Evolutionary conservation across 2,797 vertebrate genomes (phyloP), one percentile per base, ranked within the genome.

Genomic region (Lates japonicus): DNA sequence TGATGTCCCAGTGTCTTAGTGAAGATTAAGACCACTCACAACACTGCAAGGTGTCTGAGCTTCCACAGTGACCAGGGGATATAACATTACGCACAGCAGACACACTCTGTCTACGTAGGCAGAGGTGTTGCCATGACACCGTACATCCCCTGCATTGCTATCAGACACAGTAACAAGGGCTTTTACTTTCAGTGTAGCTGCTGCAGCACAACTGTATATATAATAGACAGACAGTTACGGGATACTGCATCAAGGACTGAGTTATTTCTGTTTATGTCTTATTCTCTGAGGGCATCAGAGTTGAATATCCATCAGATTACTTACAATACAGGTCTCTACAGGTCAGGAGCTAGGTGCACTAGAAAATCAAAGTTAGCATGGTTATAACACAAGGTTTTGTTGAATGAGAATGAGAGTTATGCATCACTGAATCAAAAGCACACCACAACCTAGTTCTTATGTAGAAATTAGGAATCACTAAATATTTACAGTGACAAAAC

Each of bases 21-120:
- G 60, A 92, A 89, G 90, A 93, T 92, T 86, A 89, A 89, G 70
- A 86, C 54, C 63, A 59, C 60, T 82, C 80, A 69, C 86, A 74
- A 78, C 60, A 69, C 71, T 29, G 65, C 52, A 39, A 80, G 62
- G 77, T 74, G 55, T 77, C 75, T 78, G 62, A 78, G 85, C 62
- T 62, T 85, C 66, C 60, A 71, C 25, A 29, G 57, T 80, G 74
- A 80, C 75, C 70, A n/a, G 31, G 19, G 51, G 25, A 79, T 78
- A 82, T 76, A 42, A 59, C 10, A 10, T 63, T 72, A 66, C 19
- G 62, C 19, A 7, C 52, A 29, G 25, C 3, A 75, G 49, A 82
- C 25, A 82, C 60, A 61, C 60, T 29, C 22, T 35, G 33, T 71
- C 19, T 48, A n/a, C 16, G 8, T 52, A 63, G 54, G 70, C 37